A percentile compares a stretch with the other conserved stretches of the same genome.
Evolutionary conservation across 2,888 invertebrate species (phyloP).

Genomic region (Toxonevra muliebris): DNA sequence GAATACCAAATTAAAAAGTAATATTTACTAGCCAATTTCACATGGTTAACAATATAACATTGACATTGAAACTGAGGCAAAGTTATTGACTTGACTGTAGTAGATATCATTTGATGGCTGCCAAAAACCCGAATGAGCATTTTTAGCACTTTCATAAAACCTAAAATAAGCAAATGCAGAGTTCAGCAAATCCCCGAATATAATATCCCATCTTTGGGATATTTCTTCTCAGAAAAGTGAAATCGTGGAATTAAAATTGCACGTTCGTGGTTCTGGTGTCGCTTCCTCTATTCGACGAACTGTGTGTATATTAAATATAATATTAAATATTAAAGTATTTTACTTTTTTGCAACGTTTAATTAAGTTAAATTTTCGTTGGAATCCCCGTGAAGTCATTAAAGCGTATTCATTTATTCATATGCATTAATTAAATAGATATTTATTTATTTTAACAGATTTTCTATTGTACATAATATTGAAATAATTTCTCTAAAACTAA

Average conservation of each 20-base stretch:
- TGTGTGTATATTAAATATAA: conserved; percentile 1
- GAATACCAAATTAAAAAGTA: background rate
- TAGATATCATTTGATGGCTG: too few relatives aligned
- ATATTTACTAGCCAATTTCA: background rate
- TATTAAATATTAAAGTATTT: conserved; percentile 11
- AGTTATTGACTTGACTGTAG: conserved; percentile 2
- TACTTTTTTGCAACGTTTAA: background rate
- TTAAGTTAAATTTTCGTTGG: background rate
- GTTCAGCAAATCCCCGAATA: too few relatives aligned
- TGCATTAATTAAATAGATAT: conserved; percentile 19
- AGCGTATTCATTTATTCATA: conserved; percentile 11
- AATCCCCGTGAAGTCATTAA: background rate
- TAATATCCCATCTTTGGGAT: too few relatives aligned
- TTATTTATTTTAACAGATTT: conserved; percentile 2
- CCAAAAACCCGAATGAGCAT: too few relatives aligned
- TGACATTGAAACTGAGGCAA: conserved; percentile 12
- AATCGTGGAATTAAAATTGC: too few relatives aligned
- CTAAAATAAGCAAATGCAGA: too few relatives aligned
- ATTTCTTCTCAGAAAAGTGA: too few relatives aligned
- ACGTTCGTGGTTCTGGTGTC: too few relatives aligned
- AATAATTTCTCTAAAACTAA: conserved; percentile 52
- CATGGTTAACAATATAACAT: conserved; percentile 16
- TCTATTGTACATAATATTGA: background rate
- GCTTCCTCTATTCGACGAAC: too few relatives aligned
- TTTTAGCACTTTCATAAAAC: too few relatives aligned